These are phyloP conservation scores for Heliconius hewitsoni DNA, from an alignment of 1,140 invertebrate species.

Conservation along the genomic window DNA sequence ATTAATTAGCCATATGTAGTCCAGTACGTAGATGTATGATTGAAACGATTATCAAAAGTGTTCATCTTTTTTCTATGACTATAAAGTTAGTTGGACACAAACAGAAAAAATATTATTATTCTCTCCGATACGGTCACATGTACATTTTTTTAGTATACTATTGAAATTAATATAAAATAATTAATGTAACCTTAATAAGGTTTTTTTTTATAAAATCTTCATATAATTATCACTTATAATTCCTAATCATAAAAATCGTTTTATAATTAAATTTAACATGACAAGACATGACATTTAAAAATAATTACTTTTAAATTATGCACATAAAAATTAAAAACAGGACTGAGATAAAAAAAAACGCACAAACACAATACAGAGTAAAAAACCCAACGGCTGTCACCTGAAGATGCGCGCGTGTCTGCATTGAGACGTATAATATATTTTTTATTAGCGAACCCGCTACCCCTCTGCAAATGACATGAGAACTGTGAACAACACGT, in stretches of 20 bases:
- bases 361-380: conserved; percentile 28
- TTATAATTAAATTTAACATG: background rate
- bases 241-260: background rate
- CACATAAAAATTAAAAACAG: background rate
- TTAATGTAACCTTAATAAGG: too few relatives aligned
- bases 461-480: conserved; percentile 55
- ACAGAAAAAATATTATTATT: too few relatives aligned
- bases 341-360: background rate
- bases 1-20: too few relatives aligned
- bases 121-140: too few relatives aligned
- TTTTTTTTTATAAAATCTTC: too few relatives aligned
- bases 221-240: background rate
- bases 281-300: background rate
- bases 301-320: background rate
- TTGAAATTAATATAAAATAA: too few relatives aligned
- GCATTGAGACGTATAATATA: conserved; percentile 53
- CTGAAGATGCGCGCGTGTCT: conserved; percentile 60
- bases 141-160: too few relatives aligned
- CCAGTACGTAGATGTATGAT: too few relatives aligned
- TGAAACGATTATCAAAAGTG: background rate
- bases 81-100: background rate
- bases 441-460: conserved; percentile 53
- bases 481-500: conserved; percentile 67
- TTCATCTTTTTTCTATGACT: background rate
- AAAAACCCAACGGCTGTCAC: conserved; percentile 40